Evolutionary conservation across 2,113 vertebrate species (phyloP).

Genomic region (Henicopernis longicauda): DNA sequence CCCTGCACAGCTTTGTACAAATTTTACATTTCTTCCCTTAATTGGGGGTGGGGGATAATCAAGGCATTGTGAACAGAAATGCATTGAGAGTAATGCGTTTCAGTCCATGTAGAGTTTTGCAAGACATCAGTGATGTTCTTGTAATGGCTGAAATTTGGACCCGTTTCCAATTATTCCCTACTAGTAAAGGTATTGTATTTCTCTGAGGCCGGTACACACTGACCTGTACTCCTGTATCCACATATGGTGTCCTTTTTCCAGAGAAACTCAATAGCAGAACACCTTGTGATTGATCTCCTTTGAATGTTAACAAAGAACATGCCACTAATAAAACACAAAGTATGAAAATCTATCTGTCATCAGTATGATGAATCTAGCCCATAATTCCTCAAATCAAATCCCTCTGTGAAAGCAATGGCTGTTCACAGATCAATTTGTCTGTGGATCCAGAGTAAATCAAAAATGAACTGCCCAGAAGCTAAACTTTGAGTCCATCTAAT

Average conservation of each 20-base stretch:
- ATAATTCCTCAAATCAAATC: conserved; percentile 60
- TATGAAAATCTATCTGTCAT: conserved; percentile 46
- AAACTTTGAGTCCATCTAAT: conserved; percentile 17
- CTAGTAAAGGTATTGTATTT: background rate
- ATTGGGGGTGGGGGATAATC: background rate
- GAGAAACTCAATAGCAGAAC: background rate
- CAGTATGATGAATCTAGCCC: conserved; percentile 31
- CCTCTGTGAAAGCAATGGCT: conserved; percentile 32
- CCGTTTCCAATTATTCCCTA: background rate
- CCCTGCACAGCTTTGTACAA: background rate
- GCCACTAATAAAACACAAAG: conserved; percentile 47
- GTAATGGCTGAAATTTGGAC: background rate
- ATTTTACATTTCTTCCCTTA: background rate
- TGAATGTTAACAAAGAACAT: conserved; percentile 45
- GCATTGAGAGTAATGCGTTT: background rate
- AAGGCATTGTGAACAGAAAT: background rate
- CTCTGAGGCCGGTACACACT: background rate
- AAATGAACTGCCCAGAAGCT: conserved; percentile 46
- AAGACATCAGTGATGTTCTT: background rate
- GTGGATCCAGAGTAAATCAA: conserved; percentile 49
- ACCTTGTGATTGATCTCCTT: conserved; percentile 28
- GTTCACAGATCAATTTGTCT: conserved; percentile 44
- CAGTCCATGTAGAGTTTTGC: background rate
- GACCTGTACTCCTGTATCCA: background rate
- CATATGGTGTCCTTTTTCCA: background rate